Base-by-base conservation (phyloP, 2,888 invertebrate species). In the Himalopsyche anomala region DNA sequence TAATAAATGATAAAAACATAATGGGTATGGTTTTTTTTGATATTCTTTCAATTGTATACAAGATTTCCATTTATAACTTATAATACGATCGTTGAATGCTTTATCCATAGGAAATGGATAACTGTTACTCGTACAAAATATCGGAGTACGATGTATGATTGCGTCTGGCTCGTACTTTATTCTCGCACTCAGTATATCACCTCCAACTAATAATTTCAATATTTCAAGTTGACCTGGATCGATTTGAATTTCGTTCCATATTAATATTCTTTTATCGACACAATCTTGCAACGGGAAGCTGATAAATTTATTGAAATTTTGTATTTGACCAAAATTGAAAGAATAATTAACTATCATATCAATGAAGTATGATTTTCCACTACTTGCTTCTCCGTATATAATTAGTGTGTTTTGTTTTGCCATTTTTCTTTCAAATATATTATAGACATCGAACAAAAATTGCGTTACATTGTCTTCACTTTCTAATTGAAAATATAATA, bases 181-280 rank as follows among this genome's bases (percentile, higher is more conserved):
- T n/a, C n/a, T n/a, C 4, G 54, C 54, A 54, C 40, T 81, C 8
- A 9, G 9, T 3, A 19, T 19, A 19, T 81, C 81, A 11, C 81
- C 38, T 6, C 40, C 81, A 15, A 42, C 40, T 81, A 45, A 19
- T 42, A 81, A 81, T 17, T 81, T 81, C 6, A 81, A 6, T 5
- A 12, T 38, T n/a, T 42, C 81, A 4, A 81, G 9, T 81, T 81
- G 45, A 6, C 45, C 81, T 8, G 81, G 81, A 81, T 54, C 54
- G 2, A 54, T 54, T 5, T 17, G 8, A 4, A 54, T 9, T 54
- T 54, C 54, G 17, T 54, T 54, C 54, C 54, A 54, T 8, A 9
- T 9, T 15, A 54, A 17, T 2, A 54, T 9, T 4, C 54, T 4
- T 8, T 54, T 54, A 54, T 54, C 54, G 8, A 54, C 54, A 8